A percentile compares a stretch with the other conserved stretches of the same genome.
Evolutionary conservation across 2,888 invertebrate genomes (phyloP).

Genomic region (Sinhomidia bicolor): DNA sequence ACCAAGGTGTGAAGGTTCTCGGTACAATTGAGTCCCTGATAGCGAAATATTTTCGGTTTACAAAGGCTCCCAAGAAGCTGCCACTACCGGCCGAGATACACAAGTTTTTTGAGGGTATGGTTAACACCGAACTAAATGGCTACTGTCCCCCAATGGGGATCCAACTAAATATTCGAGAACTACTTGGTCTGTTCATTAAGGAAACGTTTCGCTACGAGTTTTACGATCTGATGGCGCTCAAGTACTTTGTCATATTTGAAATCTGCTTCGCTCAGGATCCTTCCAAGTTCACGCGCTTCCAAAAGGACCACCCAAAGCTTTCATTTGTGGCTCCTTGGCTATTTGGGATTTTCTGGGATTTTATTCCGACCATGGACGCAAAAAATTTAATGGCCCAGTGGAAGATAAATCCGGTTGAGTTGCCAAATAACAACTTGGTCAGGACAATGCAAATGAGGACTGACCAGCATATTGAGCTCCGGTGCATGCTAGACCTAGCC

Average conservation of each 20-base stretch:
- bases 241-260: neutral
- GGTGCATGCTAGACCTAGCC: neutral
- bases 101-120: neutral
- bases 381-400: neutral
- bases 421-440: neutral
- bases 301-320: conserved; percentile 16
- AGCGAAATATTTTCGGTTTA: neutral
- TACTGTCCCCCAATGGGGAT: conserved; percentile 54
- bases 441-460: neutral
- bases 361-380: neutral
- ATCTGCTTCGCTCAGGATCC: conserved; percentile 31
- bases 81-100: neutral
- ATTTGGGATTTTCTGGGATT: conserved; percentile 1
- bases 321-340: conserved; percentile 34
- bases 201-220: neutral
- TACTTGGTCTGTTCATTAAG: neutral
- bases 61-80: neutral
- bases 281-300: neutral
- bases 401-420: neutral
- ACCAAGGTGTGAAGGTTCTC: neutral
- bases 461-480: neutral
- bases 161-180: neutral
- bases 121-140: neutral
- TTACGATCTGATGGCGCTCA: neutral
- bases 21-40: neutral